Evolutionary conservation across 2,797 vertebrate species (phyloP).

Genomic region (Centropyge bicolor): DNA sequence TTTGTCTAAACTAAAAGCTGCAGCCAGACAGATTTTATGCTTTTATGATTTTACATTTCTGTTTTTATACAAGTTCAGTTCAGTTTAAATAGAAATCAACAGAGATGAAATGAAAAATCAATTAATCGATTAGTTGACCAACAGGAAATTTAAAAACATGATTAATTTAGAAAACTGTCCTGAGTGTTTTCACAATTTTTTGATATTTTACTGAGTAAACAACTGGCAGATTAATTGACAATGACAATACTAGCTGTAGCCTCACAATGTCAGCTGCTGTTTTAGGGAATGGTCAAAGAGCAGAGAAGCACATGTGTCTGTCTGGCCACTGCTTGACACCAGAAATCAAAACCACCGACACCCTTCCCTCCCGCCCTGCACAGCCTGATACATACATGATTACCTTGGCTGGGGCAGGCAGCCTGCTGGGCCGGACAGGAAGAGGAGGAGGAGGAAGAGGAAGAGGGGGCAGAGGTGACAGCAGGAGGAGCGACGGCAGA

Average conservation of each 20-base stretch:
- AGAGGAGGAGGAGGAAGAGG: constrained; percentile 83
- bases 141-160: too few species aligned
- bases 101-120: too few species aligned
- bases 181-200: not conserved
- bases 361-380: constrained; percentile 45
- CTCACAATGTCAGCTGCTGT: not conserved
- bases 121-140: too few species aligned
- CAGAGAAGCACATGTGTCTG: not conserved
- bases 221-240: not conserved
- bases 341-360: not conserved
- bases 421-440: constrained; percentile 87
- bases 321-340: not conserved
- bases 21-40: constrained; percentile 12
- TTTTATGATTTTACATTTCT: not conserved
- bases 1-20: constrained; percentile 1
- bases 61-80: not conserved
- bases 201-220: not conserved
- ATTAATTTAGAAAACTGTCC: too few species aligned
- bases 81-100: too few species aligned
- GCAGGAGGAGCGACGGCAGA: constrained; percentile 85
- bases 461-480: constrained; percentile 85
- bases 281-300: not conserved
- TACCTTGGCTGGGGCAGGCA: constrained; percentile 98
- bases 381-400: constrained; percentile 92
- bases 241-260: not conserved